Conservation (phyloP, 2,113 vertebrate genomes). For the Marmota monax region DNA sequence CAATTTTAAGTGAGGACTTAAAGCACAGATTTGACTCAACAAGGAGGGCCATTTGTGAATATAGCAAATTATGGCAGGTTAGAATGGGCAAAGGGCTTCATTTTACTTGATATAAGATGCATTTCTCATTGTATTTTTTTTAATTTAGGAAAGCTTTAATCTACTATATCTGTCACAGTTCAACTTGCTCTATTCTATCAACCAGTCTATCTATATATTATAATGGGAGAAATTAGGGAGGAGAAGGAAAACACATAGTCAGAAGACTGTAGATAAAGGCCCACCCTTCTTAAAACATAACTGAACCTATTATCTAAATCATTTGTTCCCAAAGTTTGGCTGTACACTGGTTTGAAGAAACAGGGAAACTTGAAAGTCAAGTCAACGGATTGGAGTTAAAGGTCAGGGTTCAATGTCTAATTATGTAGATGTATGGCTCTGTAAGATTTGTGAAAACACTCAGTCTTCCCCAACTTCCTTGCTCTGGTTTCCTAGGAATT, state of each 20-base stretch:
- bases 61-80: background rate
- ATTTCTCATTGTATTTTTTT: background rate
- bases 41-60: background rate
- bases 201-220: background rate
- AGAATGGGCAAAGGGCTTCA: background rate
- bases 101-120: background rate
- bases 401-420: background rate
- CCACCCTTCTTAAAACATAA: background rate
- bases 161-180: background rate
- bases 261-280: background rate
- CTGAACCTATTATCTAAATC: background rate
- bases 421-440: background rate
- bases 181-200: background rate
- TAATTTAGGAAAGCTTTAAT: background rate
- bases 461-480: background rate
- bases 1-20: background rate
- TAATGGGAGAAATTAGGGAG: background rate
- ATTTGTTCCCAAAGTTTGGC: background rate
- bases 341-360: background rate
- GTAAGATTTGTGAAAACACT: background rate
- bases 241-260: background rate
- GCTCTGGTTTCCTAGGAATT: background rate
- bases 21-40: background rate
- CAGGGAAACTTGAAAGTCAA: background rate
- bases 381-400: background rate